A percentile compares a stretch with the other conserved stretches of the same genome.
Conservation (phyloP, 2,113 vertebrate species). For the Mus spicilegus region DNA sequence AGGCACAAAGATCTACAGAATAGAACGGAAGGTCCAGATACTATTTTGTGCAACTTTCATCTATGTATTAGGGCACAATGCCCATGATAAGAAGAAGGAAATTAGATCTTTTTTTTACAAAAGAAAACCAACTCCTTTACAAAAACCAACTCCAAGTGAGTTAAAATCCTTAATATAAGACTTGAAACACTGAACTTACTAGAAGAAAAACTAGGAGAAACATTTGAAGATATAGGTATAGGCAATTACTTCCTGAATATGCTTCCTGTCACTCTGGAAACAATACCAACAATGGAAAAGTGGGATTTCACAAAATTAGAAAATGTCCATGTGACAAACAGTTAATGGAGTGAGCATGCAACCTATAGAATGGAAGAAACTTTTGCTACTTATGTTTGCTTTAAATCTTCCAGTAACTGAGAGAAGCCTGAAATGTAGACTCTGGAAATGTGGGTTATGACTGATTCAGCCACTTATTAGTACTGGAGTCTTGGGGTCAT, state of each 20-base stretch:
- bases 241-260: neutral
- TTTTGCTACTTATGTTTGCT: neutral
- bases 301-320: neutral
- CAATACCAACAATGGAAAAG: neutral
- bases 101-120: neutral
- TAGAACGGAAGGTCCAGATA: neutral
- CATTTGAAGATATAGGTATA: neutral
- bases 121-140: too few relatives aligned
- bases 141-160: neutral
- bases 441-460: slow-evolving; percentile 24
- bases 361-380: neutral
- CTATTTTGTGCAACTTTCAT: neutral
- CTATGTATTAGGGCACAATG: neutral
- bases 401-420: neutral
- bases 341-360: too few relatives aligned
- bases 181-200: neutral
- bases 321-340: neutral
- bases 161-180: neutral
- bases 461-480: slow-evolving; percentile 10
- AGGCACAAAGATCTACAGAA: neutral
- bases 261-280: neutral
- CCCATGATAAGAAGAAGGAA: neutral
- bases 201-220: neutral
- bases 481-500: neutral
- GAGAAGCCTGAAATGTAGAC: neutral